Conservation (phyloP, 2,888 invertebrate species). For the Drosophila ustulata region DNA sequence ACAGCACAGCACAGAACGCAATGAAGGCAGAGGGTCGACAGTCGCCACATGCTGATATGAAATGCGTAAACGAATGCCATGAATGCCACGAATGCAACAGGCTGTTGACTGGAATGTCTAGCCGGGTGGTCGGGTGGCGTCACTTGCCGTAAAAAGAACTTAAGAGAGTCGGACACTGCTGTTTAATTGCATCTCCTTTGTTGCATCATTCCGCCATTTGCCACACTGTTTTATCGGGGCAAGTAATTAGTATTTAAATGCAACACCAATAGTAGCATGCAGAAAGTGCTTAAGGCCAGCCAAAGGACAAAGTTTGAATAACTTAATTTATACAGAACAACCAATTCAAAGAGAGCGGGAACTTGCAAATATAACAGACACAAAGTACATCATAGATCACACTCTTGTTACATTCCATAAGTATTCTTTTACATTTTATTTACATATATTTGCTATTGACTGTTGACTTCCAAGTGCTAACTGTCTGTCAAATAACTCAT, state of each 20-base stretch:
- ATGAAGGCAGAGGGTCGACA: neutral
- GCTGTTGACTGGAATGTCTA: conserved; percentile 18
- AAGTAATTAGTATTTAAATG: conserved; percentile 69
- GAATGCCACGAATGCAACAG: conserved; percentile 50
- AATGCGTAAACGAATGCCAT: conserved; percentile 51
- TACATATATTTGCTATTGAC: too few relatives aligned
- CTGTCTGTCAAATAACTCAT: too few relatives aligned
- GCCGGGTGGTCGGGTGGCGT: conserved; percentile 29
- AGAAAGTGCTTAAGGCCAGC: conserved; percentile 1
- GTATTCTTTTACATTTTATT: too few relatives aligned
- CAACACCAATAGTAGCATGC: neutral
- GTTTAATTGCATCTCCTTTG: conserved; percentile 45
- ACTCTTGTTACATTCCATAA: conserved; percentile 16
- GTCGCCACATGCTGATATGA: conserved; percentile 45
- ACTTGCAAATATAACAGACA: conserved; percentile 14
- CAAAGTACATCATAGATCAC: conserved; percentile 17
- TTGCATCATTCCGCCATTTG: conserved; percentile 39
- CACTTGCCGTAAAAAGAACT: conserved; percentile 20
- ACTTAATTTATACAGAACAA: conserved; percentile 48
- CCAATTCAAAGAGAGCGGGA: neutral
- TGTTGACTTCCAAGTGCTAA: too few relatives aligned
- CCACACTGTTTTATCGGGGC: conserved; percentile 31
- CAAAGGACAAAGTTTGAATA: conserved; percentile 62
- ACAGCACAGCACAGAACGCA: neutral
- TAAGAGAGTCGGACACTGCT: neutral